These are phyloP conservation scores for Meteorus colon DNA, from an alignment of 2,888 invertebrate species.

Conservation along the genomic window DNA sequence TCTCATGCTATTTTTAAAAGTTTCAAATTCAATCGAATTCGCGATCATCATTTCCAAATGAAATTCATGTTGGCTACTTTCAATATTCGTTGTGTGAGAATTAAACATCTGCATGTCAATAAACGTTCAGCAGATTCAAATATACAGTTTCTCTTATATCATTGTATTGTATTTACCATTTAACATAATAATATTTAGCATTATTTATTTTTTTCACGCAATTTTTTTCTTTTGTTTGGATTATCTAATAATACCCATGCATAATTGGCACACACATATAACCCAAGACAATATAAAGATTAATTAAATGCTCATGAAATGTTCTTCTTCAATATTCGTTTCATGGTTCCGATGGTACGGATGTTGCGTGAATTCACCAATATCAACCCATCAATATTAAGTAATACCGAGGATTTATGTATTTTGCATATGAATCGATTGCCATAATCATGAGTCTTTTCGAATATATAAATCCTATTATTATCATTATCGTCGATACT, in stretches of 20 bases:
- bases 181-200: slow-evolving; percentile 31
- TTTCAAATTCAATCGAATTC: neutral
- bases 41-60: slow-evolving; percentile 1
- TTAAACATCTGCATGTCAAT: slow-evolving; percentile 51
- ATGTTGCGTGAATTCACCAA: neutral
- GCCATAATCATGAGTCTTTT: slow-evolving; percentile 44
- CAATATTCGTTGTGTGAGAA: slow-evolving; percentile 66
- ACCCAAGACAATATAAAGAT: slow-evolving; percentile 44
- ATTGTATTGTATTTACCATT: slow-evolving; percentile 26
- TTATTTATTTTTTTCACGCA: slow-evolving; percentile 25
- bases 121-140: slow-evolving; percentile 36
- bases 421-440: neutral
- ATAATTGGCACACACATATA: slow-evolving; percentile 55
- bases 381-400: neutral
- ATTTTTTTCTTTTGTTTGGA: slow-evolving; percentile 35
- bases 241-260: slow-evolving; percentile 50
- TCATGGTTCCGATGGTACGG: slow-evolving; percentile 27
- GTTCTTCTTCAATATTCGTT: slow-evolving; percentile 13
- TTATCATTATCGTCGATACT: neutral
- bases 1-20: neutral
- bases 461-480: neutral
- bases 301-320: slow-evolving; percentile 32
- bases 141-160: neutral
- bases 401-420: neutral
- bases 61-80: slow-evolving; percentile 66